These are phyloP conservation scores for Tillus elongatus DNA, from an alignment of 2,888 invertebrate genomes.

Conservation along the genomic window DNA sequence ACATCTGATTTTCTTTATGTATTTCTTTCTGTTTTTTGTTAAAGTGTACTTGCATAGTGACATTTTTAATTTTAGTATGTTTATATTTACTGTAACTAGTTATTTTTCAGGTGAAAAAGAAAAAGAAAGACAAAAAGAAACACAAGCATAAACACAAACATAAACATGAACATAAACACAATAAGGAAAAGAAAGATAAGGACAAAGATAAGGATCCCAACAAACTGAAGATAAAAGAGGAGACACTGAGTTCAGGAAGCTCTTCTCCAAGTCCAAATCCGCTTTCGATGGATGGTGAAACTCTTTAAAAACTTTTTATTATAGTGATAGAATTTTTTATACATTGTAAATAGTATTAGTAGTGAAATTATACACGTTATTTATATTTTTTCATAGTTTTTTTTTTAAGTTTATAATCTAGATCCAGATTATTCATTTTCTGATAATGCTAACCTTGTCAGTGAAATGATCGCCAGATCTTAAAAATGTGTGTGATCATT, in stretches of 20 bases:
- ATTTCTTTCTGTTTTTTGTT: too few species aligned
- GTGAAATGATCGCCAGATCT: too few species aligned
- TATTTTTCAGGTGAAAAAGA: slow-evolving; percentile 48
- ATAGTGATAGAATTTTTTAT: too few species aligned
- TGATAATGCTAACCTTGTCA: too few species aligned
- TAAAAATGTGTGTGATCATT: too few species aligned
- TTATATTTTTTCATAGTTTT: slow-evolving; percentile 6
- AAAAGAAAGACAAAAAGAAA: slow-evolving; percentile 74
- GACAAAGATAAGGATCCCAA: slow-evolving; percentile 47
- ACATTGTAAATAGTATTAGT: too few species aligned
- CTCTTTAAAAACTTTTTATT: too few species aligned
- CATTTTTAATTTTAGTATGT: slow-evolving; percentile 5
- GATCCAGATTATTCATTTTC: too few species aligned
- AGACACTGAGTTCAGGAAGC: slow-evolving; percentile 66
- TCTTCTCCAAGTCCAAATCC: slow-evolving; percentile 65
- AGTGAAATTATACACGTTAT: slow-evolving; percentile 5
- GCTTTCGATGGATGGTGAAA: slow-evolving; percentile 20
- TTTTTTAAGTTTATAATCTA: too few species aligned
- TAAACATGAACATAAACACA: slow-evolving; percentile 53
- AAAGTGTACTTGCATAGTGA: too few species aligned
- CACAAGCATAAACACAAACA: slow-evolving; percentile 89
- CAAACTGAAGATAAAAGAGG: slow-evolving; percentile 58
- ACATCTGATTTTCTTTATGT: too few species aligned
- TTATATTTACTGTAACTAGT: too few species aligned
- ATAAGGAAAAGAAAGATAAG: slow-evolving; percentile 48